These are phyloP conservation scores for Drosophila murphyi DNA, from an alignment of 1,140 invertebrate species.

Conservation along the genomic window DNA sequence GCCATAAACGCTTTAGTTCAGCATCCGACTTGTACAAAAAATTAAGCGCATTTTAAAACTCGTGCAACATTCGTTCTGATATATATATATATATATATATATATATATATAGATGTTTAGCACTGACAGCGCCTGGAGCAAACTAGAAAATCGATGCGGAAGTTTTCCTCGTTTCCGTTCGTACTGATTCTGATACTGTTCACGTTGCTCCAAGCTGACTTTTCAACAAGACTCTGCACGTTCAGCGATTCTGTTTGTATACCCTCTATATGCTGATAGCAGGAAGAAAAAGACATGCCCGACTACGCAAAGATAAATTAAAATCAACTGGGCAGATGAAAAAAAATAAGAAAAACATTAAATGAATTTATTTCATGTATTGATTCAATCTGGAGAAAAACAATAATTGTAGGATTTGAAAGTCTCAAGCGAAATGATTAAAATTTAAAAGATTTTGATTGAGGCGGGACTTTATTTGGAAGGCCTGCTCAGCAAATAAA, in stretches of 20 bases:
- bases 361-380: too few relatives aligned
- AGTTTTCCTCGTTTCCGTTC: constrained; percentile 39
- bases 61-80: constrained; percentile 66
- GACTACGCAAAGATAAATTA: too few relatives aligned
- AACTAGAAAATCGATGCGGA: constrained; percentile 60
- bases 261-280: background rate
- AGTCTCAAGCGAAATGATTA: too few relatives aligned
- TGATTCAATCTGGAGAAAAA: too few relatives aligned
- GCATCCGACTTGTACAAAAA: constrained; percentile 48
- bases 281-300: too few relatives aligned
- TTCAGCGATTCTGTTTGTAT: constrained; percentile 29
- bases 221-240: constrained; percentile 39
- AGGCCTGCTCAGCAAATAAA: too few relatives aligned
- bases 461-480: too few relatives aligned
- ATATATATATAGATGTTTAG: background rate
- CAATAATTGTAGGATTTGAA: too few relatives aligned
- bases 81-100: constrained; percentile 2
- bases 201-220: constrained; percentile 29
- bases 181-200: constrained; percentile 15
- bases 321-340: too few relatives aligned
- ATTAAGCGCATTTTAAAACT: constrained; percentile 76
- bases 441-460: too few relatives aligned
- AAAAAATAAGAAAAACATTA: too few relatives aligned
- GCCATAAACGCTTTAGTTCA: constrained; percentile 51
- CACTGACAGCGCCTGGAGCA: constrained; percentile 16